Evolutionary conservation across 2,113 vertebrate genomes (phyloP).

Genomic region (mouse (Mus musculus)): GRCm39 chr16:43185001-43185500

Average conservation of each 20-base stretch:
- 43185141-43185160: conserved; percentile 17
- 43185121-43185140: neutral
- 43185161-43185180: neutral
- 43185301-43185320: conserved; percentile 79
- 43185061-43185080: conserved; percentile 60
- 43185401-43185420: conserved; percentile 82
- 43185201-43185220: conserved; percentile 33
- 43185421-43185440: conserved; percentile 83
- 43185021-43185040: conserved; percentile 65
- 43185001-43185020: conserved; percentile 72
- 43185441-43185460: conserved; percentile 79
- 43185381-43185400: conserved; percentile 83
- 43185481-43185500: conserved; percentile 75
- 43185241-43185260: conserved; percentile 21
- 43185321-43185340: conserved; percentile 78
- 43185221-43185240: conserved; percentile 31
- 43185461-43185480: conserved; percentile 81
- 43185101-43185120: conserved; percentile 52
- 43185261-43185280: conserved; percentile 61
- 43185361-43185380: conserved; percentile 22
- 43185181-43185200: neutral
- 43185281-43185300: conserved; percentile 74
- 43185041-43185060: conserved; percentile 73
- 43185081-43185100: conserved; percentile 61
- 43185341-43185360: conserved; percentile 21